A percentile compares a stretch with the other conserved stretches of the same genome.
These are phyloP conservation scores for Cordilura impudica DNA, from an alignment of 2,888 invertebrate species.

Conservation along the genomic window DNA sequence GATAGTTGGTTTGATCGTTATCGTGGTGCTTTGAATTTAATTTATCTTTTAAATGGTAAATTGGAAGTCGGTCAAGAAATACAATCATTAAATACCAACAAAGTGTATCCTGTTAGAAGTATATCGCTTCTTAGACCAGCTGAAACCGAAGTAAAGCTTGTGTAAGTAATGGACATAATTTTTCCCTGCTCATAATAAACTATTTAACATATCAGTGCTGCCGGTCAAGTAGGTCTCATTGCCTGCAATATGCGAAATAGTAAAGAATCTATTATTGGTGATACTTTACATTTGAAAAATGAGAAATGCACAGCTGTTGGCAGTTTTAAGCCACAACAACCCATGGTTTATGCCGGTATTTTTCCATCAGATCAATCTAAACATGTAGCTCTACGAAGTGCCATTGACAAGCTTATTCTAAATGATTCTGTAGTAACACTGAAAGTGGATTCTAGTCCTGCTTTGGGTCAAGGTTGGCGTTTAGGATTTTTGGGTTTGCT, in stretches of 20 bases:
- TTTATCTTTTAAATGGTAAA: slow-evolving; percentile 88
- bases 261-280: slow-evolving; percentile 87
- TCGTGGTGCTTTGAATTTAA: slow-evolving; percentile 87
- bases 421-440: slow-evolving; percentile 96
- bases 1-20: slow-evolving; percentile 96
- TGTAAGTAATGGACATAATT: slow-evolving; percentile 79
- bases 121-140: slow-evolving; percentile 89
- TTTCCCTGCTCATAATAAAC: background rate
- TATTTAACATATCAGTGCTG: slow-evolving; percentile 79
- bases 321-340: slow-evolving; percentile 83
- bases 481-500: slow-evolving; percentile 91
- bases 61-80: slow-evolving; percentile 87
- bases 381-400: slow-evolving; percentile 84
- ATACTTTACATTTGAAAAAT: slow-evolving; percentile 83
- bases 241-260: slow-evolving; percentile 88
- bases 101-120: slow-evolving; percentile 87
- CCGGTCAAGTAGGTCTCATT: slow-evolving; percentile 96
- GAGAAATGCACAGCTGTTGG: slow-evolving; percentile 79
- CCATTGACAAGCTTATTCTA: slow-evolving; percentile 93
- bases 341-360: slow-evolving; percentile 90
- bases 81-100: slow-evolving; percentile 84
- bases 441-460: slow-evolving; percentile 88
- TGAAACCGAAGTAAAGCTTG: slow-evolving; percentile 82
- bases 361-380: slow-evolving; percentile 95
- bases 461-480: slow-evolving; percentile 93